These are phyloP conservation scores for Steinernema feltiae DNA, from an alignment of 1,140 invertebrate species.

Conservation along the genomic window DNA sequence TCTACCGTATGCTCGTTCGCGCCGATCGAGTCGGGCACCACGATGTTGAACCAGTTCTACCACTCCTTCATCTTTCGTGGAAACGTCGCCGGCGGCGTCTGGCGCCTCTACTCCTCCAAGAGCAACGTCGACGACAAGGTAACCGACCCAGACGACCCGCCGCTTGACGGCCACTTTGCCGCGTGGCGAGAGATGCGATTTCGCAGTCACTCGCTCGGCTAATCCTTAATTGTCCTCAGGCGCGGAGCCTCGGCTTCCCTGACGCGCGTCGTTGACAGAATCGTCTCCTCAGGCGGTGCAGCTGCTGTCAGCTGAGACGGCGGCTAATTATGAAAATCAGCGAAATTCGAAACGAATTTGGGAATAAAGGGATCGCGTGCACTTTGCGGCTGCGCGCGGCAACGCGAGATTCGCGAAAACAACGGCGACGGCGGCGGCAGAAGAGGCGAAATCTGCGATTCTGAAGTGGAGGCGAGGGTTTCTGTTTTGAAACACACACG, in stretches of 20 bases:
- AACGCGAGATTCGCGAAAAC: not conserved
- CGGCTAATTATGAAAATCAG: slow-evolving; percentile 14
- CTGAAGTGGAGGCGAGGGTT: too few species aligned
- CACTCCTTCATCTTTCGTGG: slow-evolving; percentile 10
- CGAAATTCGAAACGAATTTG: slow-evolving; percentile 5
- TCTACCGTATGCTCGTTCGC: slow-evolving; percentile 14
- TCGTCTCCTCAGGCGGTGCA: not conserved
- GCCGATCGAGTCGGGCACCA: not conserved
- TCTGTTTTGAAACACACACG: too few species aligned
- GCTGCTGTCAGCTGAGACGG: not conserved
- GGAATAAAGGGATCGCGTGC: not conserved
- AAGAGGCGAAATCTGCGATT: too few species aligned
- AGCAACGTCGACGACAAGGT: slow-evolving; percentile 35
- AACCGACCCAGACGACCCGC: too few species aligned
- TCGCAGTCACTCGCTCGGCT: not conserved
- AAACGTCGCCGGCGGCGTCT: slow-evolving; percentile 23
- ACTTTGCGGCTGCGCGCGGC: not conserved
- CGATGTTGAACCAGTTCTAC: slow-evolving; percentile 7
- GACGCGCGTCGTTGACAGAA: not conserved
- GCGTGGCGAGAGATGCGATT: slow-evolving; percentile 21
- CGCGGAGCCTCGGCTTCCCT: not conserved
- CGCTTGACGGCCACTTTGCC: too few species aligned
- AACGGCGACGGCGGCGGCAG: too few species aligned
- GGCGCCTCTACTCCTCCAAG: slow-evolving; percentile 32
- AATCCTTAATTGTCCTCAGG: not conserved